phyloP scores from a whole-genome alignment of 2,888 invertebrate genomes.

The Eupithecia dodoneata region DNA sequence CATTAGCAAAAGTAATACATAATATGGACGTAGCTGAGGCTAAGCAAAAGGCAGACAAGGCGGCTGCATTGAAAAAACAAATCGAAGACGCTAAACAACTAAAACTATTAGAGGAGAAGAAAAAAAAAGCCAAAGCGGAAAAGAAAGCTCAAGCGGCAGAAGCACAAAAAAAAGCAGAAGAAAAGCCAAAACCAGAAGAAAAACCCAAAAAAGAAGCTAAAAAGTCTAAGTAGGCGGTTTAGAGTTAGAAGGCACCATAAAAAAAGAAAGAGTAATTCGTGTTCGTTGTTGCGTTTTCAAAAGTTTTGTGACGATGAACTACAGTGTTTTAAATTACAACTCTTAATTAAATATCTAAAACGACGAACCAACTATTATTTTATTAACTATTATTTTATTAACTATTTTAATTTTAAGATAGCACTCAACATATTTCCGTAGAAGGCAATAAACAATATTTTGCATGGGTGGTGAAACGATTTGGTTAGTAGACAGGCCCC shows the following conservation, averaged over 20 bases:
- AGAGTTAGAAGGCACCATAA: not conserved
- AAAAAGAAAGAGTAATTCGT: not conserved
- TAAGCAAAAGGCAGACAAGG: not conserved
- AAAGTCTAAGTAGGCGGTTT: not conserved
- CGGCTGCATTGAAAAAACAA: not conserved
- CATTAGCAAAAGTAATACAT: slow-evolving; percentile 52
- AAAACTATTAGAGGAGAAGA: not conserved
- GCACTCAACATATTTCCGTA: too few relatives aligned
- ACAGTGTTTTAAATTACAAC: not conserved
- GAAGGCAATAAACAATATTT: too few relatives aligned
- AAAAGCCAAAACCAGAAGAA: not conserved
- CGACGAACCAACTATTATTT: not conserved
- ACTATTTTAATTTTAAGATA: too few relatives aligned
- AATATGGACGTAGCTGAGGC: slow-evolving; percentile 58
- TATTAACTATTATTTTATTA: not conserved
- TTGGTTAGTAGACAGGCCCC: too few relatives aligned
- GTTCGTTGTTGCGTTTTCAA: too few relatives aligned
- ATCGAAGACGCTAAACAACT: not conserved
- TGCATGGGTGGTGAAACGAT: too few relatives aligned
- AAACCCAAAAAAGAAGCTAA: too few relatives aligned
- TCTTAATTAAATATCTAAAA: not conserved
- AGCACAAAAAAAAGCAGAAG: not conserved
- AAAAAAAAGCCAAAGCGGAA: not conserved
- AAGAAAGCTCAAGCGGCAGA: not conserved
- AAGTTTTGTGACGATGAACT: not conserved